A percentile compares a stretch with the other conserved stretches of the same genome.
Evolutionary conservation across 2,888 invertebrate genomes (phyloP).

Genomic region (Polydrusus cervinus): DNA sequence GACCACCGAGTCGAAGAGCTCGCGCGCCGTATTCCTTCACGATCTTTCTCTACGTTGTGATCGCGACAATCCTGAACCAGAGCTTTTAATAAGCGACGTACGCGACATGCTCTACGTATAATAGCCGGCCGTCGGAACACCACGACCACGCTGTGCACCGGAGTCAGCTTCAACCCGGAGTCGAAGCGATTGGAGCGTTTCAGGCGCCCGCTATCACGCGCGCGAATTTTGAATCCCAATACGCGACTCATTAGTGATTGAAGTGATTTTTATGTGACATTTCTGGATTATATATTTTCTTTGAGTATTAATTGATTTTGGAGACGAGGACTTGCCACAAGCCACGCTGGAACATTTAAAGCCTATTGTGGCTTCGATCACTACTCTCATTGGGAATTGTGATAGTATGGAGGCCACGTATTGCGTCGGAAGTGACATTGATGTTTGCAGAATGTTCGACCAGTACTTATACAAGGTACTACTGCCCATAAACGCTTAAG

Average conservation of each 20-base stretch:
- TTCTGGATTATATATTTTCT: slow-evolving; percentile 40
- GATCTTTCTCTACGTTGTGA: slow-evolving; percentile 50
- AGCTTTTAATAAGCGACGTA: slow-evolving; percentile 44
- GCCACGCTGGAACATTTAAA: slow-evolving; percentile 72
- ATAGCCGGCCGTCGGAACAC: slow-evolving; percentile 32
- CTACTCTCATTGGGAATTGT: slow-evolving; percentile 72
- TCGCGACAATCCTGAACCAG: slow-evolving; percentile 41
- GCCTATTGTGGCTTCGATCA: slow-evolving; percentile 73
- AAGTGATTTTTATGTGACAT: slow-evolving; percentile 40
- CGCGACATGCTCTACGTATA: slow-evolving; percentile 45
- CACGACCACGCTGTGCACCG: slow-evolving; percentile 26
- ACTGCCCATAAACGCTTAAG: neutral
- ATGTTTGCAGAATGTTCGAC: slow-evolving; percentile 79
- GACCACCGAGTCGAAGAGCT: slow-evolving; percentile 63
- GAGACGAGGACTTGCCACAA: slow-evolving; percentile 64
- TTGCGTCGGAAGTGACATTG: slow-evolving; percentile 76
- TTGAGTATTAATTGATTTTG: slow-evolving; percentile 54
- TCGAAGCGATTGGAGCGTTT: slow-evolving; percentile 29
- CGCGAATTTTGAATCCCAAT: slow-evolving; percentile 24
- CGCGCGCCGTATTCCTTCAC: slow-evolving; percentile 54
- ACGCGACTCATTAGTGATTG: slow-evolving; percentile 40
- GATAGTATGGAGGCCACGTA: slow-evolving; percentile 79
- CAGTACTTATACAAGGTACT: slow-evolving; percentile 79
- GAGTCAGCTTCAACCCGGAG: slow-evolving; percentile 31
- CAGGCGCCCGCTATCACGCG: slow-evolving; percentile 26